Evolutionary conservation across 1,140 invertebrate species (phyloP), one percentile per base, ranked within the genome.

Genomic region (Drosophila albomicans): DNA sequence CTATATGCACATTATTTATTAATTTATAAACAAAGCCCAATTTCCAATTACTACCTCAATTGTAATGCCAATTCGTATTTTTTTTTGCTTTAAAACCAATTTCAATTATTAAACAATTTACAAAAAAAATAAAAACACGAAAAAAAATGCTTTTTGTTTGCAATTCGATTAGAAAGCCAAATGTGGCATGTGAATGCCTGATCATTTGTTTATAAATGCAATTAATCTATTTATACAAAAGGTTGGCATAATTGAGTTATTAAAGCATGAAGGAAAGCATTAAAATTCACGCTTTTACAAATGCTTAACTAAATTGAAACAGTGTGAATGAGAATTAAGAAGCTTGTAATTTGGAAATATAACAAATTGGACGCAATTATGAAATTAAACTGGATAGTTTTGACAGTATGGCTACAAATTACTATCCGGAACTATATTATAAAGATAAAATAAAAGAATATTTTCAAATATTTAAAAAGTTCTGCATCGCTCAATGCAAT

Each of bases 1-100:
- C 28, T 8, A 32, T 32, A 54, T 51, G n/a, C 49, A 11, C 35
- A 32, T 54, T 32, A 54, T 13, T 54, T 35, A 54, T 13, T 30
- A 13, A 52, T 32, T 13, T 11, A n/a, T 7, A 35, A 54, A 54
- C 51, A 54, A 54, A 32, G 51, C 51, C 10, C 6, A 15, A 5
- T 35, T 35, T 54, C 13, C 51, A 32, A 32, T 52, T 52, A 32
- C 25, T 30, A 52, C 5, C 10, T n/a, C 28, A 13, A 52, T 52
- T 52, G 51, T 54, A 32, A 54, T 32, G 2, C n/a, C 28, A 32
- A 32, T 32, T 32, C 7, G 4, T 4, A 41, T 41, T 41, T 48
- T 20, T 16, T 25, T 25, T 25, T 25, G 20, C 3, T 4, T 25
- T 25, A 25, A 25, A 25, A 25, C 20, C 20, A 25, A 49, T 43